These are phyloP conservation scores for Acanthornis magna DNA, from an alignment of 2,797 vertebrate genomes.

Conservation along the genomic window DNA sequence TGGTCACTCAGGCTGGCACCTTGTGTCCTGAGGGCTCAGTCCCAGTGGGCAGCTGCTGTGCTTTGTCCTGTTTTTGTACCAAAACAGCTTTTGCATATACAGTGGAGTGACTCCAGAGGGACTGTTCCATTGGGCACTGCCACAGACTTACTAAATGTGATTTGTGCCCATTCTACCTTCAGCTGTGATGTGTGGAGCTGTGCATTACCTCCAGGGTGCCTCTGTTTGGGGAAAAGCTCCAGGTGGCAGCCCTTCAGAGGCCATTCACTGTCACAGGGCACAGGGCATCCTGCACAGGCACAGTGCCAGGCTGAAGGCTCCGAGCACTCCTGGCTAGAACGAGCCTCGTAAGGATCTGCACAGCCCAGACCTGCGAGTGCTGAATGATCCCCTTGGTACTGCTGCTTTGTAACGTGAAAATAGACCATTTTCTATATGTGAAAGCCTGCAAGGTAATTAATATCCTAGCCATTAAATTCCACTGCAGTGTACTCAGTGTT, in stretches of 20 bases:
- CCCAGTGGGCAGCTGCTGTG: background rate
- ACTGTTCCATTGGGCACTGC: background rate
- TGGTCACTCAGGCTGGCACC: background rate
- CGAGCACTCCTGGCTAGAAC: background rate
- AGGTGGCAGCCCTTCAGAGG: background rate
- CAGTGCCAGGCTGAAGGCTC: background rate
- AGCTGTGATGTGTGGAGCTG: background rate
- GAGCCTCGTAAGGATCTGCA: background rate
- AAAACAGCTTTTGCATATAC: background rate
- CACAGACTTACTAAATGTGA: accelerated
- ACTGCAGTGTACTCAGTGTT: constrained; percentile 45
- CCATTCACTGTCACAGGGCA: background rate
- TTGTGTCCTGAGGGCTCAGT: background rate
- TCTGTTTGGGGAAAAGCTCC: background rate
- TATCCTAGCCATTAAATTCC: constrained; percentile 53
- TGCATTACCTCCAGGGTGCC: background rate
- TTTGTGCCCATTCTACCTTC: background rate
- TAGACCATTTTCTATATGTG: background rate
- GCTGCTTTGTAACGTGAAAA: constrained; percentile 5
- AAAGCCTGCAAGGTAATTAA: constrained; percentile 66
- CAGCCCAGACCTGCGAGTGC: background rate
- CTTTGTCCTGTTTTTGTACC: background rate
- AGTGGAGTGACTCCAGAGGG: background rate
- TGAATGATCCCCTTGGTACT: background rate
- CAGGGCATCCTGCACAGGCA: background rate